Evolutionary conservation across 1,140 invertebrate genomes (phyloP).

Genomic region (Druon quercuslanigerum): DNA sequence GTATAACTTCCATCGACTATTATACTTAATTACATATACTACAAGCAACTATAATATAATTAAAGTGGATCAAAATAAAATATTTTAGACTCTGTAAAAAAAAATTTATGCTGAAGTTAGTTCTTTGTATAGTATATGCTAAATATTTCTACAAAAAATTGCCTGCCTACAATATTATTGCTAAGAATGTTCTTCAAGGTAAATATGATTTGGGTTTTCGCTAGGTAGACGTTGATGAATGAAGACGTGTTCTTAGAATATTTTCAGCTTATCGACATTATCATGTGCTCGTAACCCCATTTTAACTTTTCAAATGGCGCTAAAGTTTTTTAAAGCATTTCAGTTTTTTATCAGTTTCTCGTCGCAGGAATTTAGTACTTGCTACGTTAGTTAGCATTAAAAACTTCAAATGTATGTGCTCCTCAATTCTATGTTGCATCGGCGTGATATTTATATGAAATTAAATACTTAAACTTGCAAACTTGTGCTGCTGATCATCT

Average conservation of each 20-base stretch:
- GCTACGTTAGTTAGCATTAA: neutral
- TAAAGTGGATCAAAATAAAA: no score
- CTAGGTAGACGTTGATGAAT: neutral
- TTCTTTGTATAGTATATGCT: no score
- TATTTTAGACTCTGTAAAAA: no score
- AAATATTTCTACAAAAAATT: no score
- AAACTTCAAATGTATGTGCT: neutral
- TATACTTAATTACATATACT: no score
- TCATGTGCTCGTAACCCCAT: neutral
- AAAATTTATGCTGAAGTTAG: no score
- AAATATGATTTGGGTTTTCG: no score
- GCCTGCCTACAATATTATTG: no score
- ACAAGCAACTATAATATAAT: no score
- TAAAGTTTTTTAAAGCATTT: neutral
- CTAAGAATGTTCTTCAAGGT: no score
- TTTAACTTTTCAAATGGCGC: constrained; percentile 1
- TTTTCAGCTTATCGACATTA: constrained; percentile 3
- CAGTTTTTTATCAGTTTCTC: constrained; percentile 9
- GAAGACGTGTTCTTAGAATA: neutral
- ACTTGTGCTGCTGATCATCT: neutral
- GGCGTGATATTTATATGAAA: neutral
- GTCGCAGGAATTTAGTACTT: constrained; percentile 1
- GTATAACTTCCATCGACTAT: no score
- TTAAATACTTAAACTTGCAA: constrained; percentile 3
- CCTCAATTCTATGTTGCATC: no score